phyloP scores from a whole-genome alignment of 2,888 invertebrate species.

The Eristalinus aeneus region DNA sequence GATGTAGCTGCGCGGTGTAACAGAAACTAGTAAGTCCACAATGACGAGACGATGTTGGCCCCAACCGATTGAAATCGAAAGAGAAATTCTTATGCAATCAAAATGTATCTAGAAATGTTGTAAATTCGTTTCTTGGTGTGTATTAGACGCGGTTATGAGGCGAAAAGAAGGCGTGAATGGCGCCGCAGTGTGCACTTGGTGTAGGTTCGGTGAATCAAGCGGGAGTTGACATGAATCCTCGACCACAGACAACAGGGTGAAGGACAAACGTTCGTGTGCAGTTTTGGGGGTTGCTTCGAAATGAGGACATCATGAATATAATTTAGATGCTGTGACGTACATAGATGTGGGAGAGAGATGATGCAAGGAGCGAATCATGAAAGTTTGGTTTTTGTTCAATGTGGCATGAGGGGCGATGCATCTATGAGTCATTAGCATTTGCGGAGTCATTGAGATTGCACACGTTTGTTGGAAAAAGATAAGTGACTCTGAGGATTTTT shows the following conservation, averaged over 20 bases:
- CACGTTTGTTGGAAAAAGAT: too few relatives aligned
- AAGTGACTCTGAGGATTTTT: too few relatives aligned
- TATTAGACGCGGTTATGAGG: neutral
- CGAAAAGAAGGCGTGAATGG: neutral
- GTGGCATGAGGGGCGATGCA: neutral
- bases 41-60: too few relatives aligned
- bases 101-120: slow-evolving; percentile 15
- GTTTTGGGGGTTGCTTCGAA: neutral
- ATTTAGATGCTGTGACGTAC: neutral
- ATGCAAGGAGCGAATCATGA: neutral
- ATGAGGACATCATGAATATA: neutral
- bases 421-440: neutral
- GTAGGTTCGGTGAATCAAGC: neutral
- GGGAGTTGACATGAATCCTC: neutral
- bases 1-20: too few relatives aligned
- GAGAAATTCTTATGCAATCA: slow-evolving; percentile 59
- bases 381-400: neutral
- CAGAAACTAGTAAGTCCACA: neutral
- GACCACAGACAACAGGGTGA: neutral
- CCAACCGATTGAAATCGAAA: slow-evolving; percentile 32
- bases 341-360: neutral
- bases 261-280: neutral
- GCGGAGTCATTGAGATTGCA: neutral
- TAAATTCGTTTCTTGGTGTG: slow-evolving; percentile 4
- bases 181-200: neutral